These are phyloP conservation scores for Catharus ustulatus DNA, from an alignment of 2,797 vertebrate species.

Conservation along the genomic window DNA sequence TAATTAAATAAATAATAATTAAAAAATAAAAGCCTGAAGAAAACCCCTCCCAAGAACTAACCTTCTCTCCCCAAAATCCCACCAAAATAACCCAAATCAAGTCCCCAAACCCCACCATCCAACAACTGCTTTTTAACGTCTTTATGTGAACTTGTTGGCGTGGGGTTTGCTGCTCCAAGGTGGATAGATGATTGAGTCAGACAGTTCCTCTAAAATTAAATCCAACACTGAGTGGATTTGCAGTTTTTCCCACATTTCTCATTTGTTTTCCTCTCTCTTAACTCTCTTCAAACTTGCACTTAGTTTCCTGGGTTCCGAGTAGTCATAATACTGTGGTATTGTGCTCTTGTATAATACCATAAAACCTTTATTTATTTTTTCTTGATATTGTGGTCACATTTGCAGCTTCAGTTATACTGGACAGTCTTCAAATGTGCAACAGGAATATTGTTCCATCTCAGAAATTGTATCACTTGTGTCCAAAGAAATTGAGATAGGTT, in stretches of 20 bases:
- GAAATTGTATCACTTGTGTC: neutral
- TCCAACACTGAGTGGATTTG: neutral
- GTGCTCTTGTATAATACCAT: neutral
- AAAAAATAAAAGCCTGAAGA: neutral
- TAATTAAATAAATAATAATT: neutral
- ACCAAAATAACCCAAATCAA: neutral
- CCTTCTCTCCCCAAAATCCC: no score
- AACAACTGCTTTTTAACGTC: neutral
- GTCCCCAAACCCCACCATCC: neutral
- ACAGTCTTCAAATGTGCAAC: neutral
- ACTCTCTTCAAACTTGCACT: neutral
- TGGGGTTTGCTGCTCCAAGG: neutral
- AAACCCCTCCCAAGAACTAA: neutral
- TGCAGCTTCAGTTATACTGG: neutral
- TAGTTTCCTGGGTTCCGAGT: neutral
- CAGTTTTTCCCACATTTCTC: slow-evolving; percentile 28
- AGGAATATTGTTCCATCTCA: neutral
- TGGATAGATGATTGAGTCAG: neutral
- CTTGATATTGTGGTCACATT: neutral
- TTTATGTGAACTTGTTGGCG: neutral
- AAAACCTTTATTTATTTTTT: neutral
- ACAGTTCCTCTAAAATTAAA: neutral
- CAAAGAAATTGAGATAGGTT: neutral
- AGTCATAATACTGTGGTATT: neutral
- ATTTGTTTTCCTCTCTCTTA: neutral